Percentiles rank a stretch among this genome's conserved stretches.
These are phyloP conservation scores for Myathropa florea DNA, from an alignment of 2,888 invertebrate species.

Conservation along the genomic window DNA sequence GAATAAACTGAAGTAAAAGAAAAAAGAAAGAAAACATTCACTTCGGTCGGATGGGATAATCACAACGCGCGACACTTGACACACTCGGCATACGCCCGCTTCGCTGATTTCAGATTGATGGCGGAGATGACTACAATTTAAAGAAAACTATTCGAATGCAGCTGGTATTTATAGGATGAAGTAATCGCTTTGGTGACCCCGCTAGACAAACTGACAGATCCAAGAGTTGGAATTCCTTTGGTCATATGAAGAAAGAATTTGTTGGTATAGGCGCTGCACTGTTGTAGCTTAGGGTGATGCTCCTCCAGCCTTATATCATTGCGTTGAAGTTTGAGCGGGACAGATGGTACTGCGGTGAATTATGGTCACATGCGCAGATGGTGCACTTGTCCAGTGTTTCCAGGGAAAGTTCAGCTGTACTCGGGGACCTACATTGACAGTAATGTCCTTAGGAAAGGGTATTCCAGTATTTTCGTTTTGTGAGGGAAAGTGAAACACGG, in stretches of 20 bases:
- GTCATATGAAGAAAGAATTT: slow-evolving; percentile 40
- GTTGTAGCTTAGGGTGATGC: slow-evolving; percentile 24
- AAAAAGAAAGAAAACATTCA: not conserved
- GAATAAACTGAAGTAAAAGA: not conserved
- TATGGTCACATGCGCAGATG: slow-evolving; percentile 57
- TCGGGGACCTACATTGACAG: slow-evolving; percentile 68
- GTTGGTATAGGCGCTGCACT: slow-evolving; percentile 65
- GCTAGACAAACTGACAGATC: slow-evolving; percentile 69
- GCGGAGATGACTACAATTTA: slow-evolving; percentile 30
- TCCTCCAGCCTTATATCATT: not conserved
- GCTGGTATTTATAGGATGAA: slow-evolving; percentile 64
- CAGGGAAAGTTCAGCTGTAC: slow-evolving; percentile 67
- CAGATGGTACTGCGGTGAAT: slow-evolving; percentile 24
- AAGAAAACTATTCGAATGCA: slow-evolving; percentile 56
- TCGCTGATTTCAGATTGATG: slow-evolving; percentile 3
- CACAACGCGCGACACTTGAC: slow-evolving; percentile 20
- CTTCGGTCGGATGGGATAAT: slow-evolving; percentile 9
- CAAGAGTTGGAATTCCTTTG: slow-evolving; percentile 65
- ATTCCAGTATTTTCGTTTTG: slow-evolving; percentile 54
- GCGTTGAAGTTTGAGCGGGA: slow-evolving; percentile 27
- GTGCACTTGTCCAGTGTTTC: slow-evolving; percentile 22
- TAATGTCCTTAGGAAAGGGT: slow-evolving; percentile 69
- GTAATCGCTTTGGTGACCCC: slow-evolving; percentile 67
- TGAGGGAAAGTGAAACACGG: slow-evolving; percentile 66
- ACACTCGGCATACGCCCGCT: slow-evolving; percentile 35